Evolutionary conservation across 2,797 vertebrate genomes (phyloP).

Genomic region (Pseudocheirus occidentalis): DNA sequence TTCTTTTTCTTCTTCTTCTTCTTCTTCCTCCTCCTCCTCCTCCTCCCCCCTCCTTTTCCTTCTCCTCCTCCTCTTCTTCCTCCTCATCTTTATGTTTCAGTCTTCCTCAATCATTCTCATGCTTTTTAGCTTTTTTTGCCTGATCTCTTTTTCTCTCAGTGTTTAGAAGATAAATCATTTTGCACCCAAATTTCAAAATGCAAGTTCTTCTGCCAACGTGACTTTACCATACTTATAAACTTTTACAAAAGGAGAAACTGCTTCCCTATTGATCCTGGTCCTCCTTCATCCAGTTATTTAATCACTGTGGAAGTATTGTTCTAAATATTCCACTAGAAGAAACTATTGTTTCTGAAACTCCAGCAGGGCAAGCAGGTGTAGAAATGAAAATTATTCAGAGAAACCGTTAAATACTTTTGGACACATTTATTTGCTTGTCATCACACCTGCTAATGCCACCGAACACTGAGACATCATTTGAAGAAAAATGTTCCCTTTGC

Average conservation of each 20-base stretch:
- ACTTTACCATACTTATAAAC: not conserved
- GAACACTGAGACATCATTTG: constrained; percentile 42
- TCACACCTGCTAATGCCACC: constrained; percentile 71
- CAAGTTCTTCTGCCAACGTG: not conserved
- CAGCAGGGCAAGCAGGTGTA: constrained; percentile 5
- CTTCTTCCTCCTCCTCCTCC: too few relatives aligned
- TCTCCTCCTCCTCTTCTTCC: not conserved
- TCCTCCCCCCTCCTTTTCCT: not conserved
- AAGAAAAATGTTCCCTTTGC: not conserved
- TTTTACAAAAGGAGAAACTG: not conserved
- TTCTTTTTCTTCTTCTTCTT: not conserved
- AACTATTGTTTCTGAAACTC: constrained; percentile 17
- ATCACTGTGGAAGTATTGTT: constrained; percentile 37
- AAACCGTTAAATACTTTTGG: constrained; percentile 3
- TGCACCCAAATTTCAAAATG: not conserved
- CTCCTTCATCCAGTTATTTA: not conserved
- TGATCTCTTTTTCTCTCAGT: not conserved
- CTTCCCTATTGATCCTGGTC: not conserved
- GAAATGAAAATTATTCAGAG: constrained; percentile 21
- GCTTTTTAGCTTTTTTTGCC: not conserved
- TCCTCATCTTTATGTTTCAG: not conserved
- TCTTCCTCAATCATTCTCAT: not conserved
- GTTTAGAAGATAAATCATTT: not conserved
- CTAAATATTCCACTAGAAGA: not conserved
- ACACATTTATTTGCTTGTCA: constrained; percentile 35